Evolutionary conservation across 2,113 vertebrate species (phyloP).

Genomic region (Sus scrofa): DNA sequence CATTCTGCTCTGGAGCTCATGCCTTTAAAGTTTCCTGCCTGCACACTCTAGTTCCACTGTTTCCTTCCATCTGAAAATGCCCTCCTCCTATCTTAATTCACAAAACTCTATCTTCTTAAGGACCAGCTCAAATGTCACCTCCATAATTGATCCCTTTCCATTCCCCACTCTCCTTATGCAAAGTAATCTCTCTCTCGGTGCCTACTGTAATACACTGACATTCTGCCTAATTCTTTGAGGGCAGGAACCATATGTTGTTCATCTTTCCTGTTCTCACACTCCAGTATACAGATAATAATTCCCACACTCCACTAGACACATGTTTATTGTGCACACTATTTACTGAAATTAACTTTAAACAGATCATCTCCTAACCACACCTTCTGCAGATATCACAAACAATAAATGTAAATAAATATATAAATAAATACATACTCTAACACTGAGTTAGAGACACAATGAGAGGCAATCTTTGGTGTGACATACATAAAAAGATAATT

Average conservation of each 20-base stretch:
- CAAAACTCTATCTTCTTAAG: background rate
- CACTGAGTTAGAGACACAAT: background rate
- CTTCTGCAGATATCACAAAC: conserved; percentile 18
- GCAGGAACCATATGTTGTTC: background rate
- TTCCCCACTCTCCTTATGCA: background rate
- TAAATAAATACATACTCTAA: too few species aligned
- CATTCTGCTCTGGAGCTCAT: background rate
- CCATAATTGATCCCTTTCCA: background rate
- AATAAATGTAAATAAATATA: background rate
- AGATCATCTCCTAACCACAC: conserved; percentile 2
- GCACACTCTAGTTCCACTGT: background rate
- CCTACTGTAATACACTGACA: background rate
- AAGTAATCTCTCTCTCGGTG: background rate
- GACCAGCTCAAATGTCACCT: background rate
- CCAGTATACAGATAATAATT: background rate
- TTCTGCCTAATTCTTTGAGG: background rate
- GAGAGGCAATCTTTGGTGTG: background rate
- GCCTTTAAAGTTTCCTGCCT: background rate
- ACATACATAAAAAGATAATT: conserved; percentile 48
- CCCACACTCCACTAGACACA: background rate
- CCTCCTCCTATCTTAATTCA: background rate
- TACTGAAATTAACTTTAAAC: conserved; percentile 42
- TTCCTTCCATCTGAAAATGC: background rate
- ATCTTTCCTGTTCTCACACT: conserved; percentile 17
- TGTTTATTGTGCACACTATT: conserved; percentile 12